Conservation (phyloP, 2,113 vertebrate species). For the Paramisgurnus dabryanus region DNA sequence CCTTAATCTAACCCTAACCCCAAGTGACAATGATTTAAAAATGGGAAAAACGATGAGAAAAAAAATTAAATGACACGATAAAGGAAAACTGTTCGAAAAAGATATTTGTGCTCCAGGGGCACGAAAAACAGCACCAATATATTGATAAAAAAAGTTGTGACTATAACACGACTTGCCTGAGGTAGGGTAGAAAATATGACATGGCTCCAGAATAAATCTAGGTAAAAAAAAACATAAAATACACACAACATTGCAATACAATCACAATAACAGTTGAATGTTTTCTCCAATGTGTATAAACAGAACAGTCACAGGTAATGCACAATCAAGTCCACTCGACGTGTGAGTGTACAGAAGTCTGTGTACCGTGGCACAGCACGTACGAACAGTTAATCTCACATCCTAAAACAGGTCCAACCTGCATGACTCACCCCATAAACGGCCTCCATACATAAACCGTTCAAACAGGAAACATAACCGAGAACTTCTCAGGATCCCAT, state of each 20-base stretch:
- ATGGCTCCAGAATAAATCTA: background rate
- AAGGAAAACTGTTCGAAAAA: no score
- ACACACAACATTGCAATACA: no score
- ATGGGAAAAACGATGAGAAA: no score
- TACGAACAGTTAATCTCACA: slow-evolving; percentile 18
- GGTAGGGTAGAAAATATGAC: background rate
- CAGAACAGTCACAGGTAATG: background rate
- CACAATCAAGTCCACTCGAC: background rate
- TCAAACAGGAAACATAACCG: slow-evolving; percentile 19
- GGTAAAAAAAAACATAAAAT: no score
- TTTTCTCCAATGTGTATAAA: background rate
- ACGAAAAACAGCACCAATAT: no score
- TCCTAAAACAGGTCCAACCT: slow-evolving; percentile 36
- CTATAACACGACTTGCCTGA: no score
- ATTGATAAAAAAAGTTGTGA: no score
- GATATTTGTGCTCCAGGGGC: no score
- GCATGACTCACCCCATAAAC: slow-evolving; percentile 26
- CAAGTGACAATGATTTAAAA: no score
- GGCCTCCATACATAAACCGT: background rate
- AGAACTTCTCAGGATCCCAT: background rate
- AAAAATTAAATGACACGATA: no score
- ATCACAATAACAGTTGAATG: background rate
- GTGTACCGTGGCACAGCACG: background rate
- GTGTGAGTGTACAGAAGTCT: background rate
- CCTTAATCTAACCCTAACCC: no score